Percentiles rank a stretch among this genome's conserved stretches.
Evolutionary conservation across 1,140 invertebrate species (phyloP).

Genomic region (Solenopsis fugax): DNA sequence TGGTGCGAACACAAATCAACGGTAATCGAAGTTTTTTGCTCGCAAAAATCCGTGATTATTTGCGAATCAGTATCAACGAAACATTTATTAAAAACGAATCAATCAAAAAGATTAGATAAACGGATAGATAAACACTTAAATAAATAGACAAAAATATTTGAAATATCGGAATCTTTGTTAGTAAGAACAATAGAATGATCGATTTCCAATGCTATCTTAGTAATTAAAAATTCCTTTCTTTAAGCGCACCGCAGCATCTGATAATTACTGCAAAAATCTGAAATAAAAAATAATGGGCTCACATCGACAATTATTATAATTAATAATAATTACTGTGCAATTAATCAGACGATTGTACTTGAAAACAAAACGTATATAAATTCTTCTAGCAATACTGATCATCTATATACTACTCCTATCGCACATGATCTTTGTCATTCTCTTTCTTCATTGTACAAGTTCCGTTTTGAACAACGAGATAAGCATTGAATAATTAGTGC

Average conservation of each 20-base stretch:
- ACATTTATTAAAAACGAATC: neutral
- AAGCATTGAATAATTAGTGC: conserved; percentile 7
- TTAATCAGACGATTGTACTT: neutral
- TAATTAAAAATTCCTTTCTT: conserved; percentile 16
- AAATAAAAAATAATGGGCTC: neutral
- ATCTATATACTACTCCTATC: neutral
- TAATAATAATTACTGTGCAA: conserved; percentile 8
- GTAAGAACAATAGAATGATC: neutral
- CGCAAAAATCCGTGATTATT: conserved; percentile 8
- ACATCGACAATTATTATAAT: conserved; percentile 1
- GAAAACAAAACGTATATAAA: conserved; percentile 6
- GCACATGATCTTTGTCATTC: neutral
- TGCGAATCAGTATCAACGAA: conserved; percentile 2
- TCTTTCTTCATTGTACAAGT: too few relatives aligned
- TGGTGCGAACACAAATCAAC: neutral
- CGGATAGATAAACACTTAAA: neutral
- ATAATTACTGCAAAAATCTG: conserved; percentile 1
- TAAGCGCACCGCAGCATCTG: neutral
- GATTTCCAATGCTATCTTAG: neutral
- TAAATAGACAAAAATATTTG: neutral
- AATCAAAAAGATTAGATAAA: neutral
- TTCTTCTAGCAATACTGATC: neutral
- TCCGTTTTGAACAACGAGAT: neutral
- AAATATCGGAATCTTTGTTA: neutral
- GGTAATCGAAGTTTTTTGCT: conserved; percentile 3